These are phyloP conservation scores for Rhysida immarginata DNA, from an alignment of 1,140 invertebrate species.

Conservation along the genomic window DNA sequence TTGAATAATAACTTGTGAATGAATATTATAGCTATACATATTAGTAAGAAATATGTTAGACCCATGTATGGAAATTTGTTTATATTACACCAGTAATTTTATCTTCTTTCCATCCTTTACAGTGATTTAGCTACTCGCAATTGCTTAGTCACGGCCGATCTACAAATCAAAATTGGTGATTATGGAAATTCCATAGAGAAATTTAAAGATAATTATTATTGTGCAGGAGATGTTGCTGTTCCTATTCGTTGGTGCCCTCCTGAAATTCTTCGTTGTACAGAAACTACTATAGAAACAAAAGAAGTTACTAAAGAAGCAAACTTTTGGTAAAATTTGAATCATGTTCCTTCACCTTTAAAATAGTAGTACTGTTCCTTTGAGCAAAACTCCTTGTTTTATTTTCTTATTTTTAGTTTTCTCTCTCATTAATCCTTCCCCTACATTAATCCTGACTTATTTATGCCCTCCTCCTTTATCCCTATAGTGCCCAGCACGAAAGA, in stretches of 20 bases:
- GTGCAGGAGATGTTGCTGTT: conserved; percentile 45
- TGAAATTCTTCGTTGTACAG: conserved; percentile 48
- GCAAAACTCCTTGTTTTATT: background rate
- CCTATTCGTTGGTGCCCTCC: conserved; percentile 62
- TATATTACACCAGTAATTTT: too few species aligned
- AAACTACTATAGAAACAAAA: conserved; percentile 49
- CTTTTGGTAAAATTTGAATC: conserved; percentile 32
- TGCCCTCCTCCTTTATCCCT: too few species aligned
- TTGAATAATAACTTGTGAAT: too few species aligned
- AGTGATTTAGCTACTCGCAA: conserved; percentile 50
- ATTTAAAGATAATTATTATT: conserved; percentile 52
- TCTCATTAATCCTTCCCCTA: too few species aligned
- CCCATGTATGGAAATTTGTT: too few species aligned
- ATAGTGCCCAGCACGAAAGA: too few species aligned
- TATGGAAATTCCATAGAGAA: conserved; percentile 42
- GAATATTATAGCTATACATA: too few species aligned
- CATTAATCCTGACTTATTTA: too few species aligned
- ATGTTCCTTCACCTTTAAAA: background rate
- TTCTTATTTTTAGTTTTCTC: too few species aligned
- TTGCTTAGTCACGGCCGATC: conserved; percentile 40
- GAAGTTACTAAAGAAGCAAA: conserved; percentile 32
- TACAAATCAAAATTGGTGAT: conserved; percentile 46
- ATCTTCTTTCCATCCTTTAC: too few species aligned
- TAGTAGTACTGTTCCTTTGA: background rate
- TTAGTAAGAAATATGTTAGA: too few species aligned